These are phyloP conservation scores for Amphipoea oculea DNA, from an alignment of 2,888 invertebrate species.

Conservation along the genomic window DNA sequence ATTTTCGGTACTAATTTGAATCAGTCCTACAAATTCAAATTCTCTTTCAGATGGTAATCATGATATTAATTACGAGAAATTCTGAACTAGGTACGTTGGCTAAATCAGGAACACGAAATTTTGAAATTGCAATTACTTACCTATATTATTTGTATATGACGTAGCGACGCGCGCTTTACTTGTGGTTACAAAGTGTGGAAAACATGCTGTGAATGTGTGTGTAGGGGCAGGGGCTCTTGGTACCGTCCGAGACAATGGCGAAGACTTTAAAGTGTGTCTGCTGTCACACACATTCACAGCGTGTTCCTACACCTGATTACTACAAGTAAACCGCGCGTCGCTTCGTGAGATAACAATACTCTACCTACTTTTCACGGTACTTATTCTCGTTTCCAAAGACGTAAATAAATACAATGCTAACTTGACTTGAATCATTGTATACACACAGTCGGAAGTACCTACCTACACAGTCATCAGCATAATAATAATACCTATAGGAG, in stretches of 20 bases:
- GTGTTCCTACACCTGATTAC: too few relatives aligned
- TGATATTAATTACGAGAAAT: background rate
- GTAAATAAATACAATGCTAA: background rate
- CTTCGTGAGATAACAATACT: background rate
- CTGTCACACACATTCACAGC: too few relatives aligned
- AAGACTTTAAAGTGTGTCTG: too few relatives aligned
- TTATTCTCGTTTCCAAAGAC: background rate
- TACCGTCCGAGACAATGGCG: too few relatives aligned
- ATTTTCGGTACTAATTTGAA: background rate
- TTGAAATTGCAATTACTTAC: background rate
- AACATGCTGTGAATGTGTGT: background rate
- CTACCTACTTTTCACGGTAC: background rate
- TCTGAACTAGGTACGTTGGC: background rate
- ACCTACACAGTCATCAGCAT: background rate
- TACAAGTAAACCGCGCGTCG: background rate
- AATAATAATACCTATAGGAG: background rate
- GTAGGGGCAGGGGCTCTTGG: background rate
- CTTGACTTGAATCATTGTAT: background rate
- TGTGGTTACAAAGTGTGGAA: too few relatives aligned
- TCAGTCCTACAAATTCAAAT: background rate
- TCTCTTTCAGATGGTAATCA: background rate
- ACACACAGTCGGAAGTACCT: background rate
- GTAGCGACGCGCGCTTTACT: too few relatives aligned
- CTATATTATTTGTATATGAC: too few relatives aligned
- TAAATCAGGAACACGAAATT: background rate